Percentiles rank a stretch among this genome's conserved stretches.
Evolutionary conservation across 2,797 vertebrate species (phyloP).

Genomic region (Erethizon dorsatum): DNA sequence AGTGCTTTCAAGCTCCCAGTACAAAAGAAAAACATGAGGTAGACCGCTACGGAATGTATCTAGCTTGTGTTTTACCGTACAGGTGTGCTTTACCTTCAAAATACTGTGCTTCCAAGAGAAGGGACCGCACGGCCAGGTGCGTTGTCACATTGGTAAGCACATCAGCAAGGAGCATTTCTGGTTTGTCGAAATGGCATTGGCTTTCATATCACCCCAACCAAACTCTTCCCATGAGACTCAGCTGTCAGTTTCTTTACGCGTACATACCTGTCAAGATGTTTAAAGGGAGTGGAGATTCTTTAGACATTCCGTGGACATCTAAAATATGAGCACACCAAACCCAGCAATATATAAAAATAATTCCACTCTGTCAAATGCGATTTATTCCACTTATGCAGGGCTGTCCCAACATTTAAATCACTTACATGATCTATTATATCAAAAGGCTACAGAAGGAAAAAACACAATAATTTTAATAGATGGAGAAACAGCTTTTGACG

Average conservation of each 20-base stretch:
- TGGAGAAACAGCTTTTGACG: background rate
- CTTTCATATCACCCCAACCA: background rate
- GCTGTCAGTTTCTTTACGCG: background rate
- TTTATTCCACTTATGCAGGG: background rate
- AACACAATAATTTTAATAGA: background rate
- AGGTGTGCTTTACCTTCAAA: background rate
- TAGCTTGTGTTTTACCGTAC: background rate
- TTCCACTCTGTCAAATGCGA: background rate
- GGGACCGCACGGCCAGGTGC: background rate
- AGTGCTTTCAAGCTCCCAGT: background rate
- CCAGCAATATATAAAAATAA: background rate
- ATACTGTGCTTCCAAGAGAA: background rate
- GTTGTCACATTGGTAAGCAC: background rate
- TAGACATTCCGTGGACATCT: background rate
- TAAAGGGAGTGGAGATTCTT: background rate
- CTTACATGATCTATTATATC: background rate
- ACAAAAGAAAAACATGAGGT: background rate
- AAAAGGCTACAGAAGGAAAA: background rate
- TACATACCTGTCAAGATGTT: background rate
- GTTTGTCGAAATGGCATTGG: background rate
- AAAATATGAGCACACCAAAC: background rate
- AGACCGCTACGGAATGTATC: background rate
- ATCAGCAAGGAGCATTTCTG: background rate
- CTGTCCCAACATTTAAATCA: background rate
- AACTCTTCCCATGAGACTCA: background rate